Evolutionary conservation across 2,797 vertebrate species (phyloP).

Genomic region (Characodon lateralis): DNA sequence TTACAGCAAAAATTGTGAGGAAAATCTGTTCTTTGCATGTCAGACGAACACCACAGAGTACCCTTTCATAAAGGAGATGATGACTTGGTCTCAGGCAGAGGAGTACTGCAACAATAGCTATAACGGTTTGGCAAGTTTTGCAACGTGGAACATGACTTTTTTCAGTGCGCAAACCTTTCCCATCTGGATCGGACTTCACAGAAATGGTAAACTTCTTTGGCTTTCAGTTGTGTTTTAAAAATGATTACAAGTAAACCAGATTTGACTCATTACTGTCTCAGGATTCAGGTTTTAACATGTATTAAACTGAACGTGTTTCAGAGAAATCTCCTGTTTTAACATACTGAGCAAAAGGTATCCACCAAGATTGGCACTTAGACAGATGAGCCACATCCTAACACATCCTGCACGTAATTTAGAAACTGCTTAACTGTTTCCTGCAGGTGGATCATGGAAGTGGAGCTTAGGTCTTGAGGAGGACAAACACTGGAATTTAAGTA

Average conservation of each 20-base stretch:
- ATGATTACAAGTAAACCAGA: background rate
- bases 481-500: fast-evolving
- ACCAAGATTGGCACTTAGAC: background rate
- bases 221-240: background rate
- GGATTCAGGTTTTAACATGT: background rate
- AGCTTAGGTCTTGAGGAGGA: background rate
- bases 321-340: background rate
- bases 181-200: constrained; percentile 51
- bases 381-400: background rate
- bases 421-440: background rate
- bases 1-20: fast-evolving
- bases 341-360: background rate
- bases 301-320: background rate
- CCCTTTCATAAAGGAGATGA: background rate
- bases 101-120: fast-evolving
- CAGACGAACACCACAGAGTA: fast-evolving
- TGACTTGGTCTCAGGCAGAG: constrained; percentile 23
- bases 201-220: constrained; percentile 26
- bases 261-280: background rate
- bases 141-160: fast-evolving
- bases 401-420: background rate
- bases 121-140: background rate
- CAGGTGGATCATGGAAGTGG: constrained; percentile 44
- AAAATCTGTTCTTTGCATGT: constrained; percentile 4
- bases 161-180: background rate